Conservation (phyloP, 2,113 vertebrate species). For the Brachionichthys hirsutus region DNA sequence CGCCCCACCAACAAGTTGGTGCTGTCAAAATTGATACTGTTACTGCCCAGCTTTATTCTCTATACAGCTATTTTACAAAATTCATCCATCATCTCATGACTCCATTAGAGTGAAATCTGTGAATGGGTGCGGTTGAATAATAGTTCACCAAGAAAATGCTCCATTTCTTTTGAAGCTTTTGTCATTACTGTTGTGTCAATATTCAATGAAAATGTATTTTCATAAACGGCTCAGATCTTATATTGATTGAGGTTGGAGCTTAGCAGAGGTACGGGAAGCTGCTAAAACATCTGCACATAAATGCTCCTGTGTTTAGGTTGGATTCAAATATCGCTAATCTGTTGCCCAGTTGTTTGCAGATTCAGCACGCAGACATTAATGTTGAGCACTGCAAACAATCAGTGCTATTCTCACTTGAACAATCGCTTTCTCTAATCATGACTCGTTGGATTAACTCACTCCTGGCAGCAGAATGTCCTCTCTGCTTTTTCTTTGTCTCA, state of each 20-base stretch:
- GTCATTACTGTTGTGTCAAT: slow-evolving; percentile 23
- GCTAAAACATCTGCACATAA: background rate
- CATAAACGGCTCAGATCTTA: slow-evolving; percentile 9
- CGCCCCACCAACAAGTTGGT: slow-evolving; percentile 9
- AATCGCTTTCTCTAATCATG: slow-evolving; percentile 2
- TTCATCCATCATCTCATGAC: slow-evolving; percentile 5
- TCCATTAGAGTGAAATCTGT: slow-evolving; percentile 11
- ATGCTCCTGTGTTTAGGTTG: background rate
- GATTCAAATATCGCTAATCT: too few relatives aligned
- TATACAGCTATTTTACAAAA: slow-evolving; percentile 14
- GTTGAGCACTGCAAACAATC: slow-evolving; percentile 14
- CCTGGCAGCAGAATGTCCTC: slow-evolving; percentile 18
- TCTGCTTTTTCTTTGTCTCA: slow-evolving; percentile 2
- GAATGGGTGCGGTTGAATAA: slow-evolving; percentile 26
- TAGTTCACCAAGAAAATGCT: slow-evolving; percentile 6
- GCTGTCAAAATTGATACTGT: slow-evolving; percentile 19
- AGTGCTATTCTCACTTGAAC: slow-evolving; percentile 13
- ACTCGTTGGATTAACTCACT: slow-evolving; percentile 14
- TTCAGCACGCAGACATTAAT: slow-evolving; percentile 13
- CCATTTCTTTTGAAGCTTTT: background rate
- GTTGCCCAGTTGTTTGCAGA: background rate
- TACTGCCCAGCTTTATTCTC: slow-evolving; percentile 12
- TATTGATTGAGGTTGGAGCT: slow-evolving; percentile 30
- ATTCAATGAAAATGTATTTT: slow-evolving; percentile 28
- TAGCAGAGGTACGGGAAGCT: slow-evolving; percentile 6